Evolutionary conservation across 2,113 vertebrate species (phyloP), one percentile per base, ranked within the genome.

Genomic region (Xenus cinereus): DNA sequence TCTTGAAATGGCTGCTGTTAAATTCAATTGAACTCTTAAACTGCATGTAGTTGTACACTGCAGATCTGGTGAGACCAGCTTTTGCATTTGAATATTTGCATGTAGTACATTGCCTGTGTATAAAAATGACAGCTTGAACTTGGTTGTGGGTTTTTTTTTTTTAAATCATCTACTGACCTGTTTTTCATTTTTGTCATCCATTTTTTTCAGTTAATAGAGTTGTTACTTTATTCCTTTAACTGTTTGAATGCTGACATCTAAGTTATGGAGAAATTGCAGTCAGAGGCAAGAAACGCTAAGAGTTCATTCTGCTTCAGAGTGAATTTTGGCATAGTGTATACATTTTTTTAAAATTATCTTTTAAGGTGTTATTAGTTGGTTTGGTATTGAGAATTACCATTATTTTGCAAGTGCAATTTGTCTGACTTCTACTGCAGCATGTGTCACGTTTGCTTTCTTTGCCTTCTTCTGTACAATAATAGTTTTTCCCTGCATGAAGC

Each of bases 401-500:
- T 43, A 71, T 59, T 63, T 48, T 78, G 14, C 35, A n/a, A 57
- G 20, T 1, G 4, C 33, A 57, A 18, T 51, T 41, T 3, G 2
- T 35, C 10, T 87, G 22, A 32, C 23, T 54, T 67, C 50, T 8
- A 9, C 32, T 28, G 5, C 33, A 12, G 7, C 7, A 2, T 4
- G 21, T 68, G 43, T 17, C 35, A 4, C 0, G 0, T 35, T 75
- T 11, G 14, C 63, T 75, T 71, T 83, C 56, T 79, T 71, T 56
- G 26, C 20, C 1, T 0, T 2, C 27, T 81, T 30, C 37, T 33
- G 14, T 27, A 19, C 18, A 7, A 4, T 1, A 27, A 9, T 0
- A 30, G 2, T n/a, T 62, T 54, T 12, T 8, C 6, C 4, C n/a
- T 74, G 0, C 5, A 2, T 22, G 33, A 5, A 6, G 0, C 23